Conservation (phyloP, 2,888 invertebrate species). For the Helleia helle region DNA sequence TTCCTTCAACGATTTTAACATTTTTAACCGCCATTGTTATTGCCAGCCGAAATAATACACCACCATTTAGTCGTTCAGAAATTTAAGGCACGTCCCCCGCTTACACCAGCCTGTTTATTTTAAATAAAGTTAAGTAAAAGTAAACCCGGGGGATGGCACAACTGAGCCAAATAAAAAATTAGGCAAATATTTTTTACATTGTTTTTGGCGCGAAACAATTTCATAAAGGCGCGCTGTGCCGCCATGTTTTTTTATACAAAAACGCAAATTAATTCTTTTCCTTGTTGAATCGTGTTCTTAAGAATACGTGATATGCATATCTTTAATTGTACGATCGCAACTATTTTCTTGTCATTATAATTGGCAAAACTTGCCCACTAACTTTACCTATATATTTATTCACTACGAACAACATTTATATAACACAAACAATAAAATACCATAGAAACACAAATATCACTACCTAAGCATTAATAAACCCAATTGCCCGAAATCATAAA, state of each 20-base stretch:
- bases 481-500: constrained; percentile 40
- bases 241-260: constrained; percentile 2
- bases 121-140: constrained; percentile 70
- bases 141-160: constrained; percentile 48
- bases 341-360: no score
- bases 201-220: constrained; percentile 13
- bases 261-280: constrained; percentile 3
- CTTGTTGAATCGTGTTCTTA: neutral
- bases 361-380: no score
- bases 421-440: no score
- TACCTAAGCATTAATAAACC: no score
- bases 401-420: no score
- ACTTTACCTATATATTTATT: no score
- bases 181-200: constrained; percentile 45
- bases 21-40: constrained; percentile 35
- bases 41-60: constrained; percentile 50
- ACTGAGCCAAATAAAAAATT: constrained; percentile 59
- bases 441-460: no score
- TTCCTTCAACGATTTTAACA: constrained; percentile 14
- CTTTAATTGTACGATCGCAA: no score
- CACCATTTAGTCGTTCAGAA: constrained; percentile 44
- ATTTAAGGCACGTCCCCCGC: constrained; percentile 57
- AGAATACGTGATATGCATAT: no score
- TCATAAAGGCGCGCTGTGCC: neutral
- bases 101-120: constrained; percentile 66